Evolutionary conservation across 2,113 vertebrate species (phyloP).

Genomic region (Trematocara nigrifrons): DNA sequence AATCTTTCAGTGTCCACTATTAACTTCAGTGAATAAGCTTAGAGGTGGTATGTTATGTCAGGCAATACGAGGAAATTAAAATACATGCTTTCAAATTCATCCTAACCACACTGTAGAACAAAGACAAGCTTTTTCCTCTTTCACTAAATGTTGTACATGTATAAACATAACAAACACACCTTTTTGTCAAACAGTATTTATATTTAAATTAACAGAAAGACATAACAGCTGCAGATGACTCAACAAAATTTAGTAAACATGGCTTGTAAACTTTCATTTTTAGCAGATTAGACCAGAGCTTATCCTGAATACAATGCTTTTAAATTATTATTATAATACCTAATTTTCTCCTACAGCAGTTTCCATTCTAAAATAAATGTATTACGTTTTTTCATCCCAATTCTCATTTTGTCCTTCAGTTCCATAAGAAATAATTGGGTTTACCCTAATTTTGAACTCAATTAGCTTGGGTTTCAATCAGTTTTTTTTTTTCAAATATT

Average conservation of each 20-base stretch:
- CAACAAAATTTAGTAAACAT: neutral
- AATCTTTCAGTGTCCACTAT: constrained; percentile 23
- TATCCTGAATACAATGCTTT: neutral
- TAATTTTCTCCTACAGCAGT: neutral
- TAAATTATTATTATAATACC: neutral
- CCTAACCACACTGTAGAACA: neutral
- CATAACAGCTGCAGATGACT: neutral
- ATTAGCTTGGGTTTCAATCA: neutral
- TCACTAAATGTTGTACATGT: neutral
- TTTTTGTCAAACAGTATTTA: neutral
- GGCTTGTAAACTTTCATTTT: neutral
- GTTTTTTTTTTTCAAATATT: neutral
- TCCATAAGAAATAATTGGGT: neutral
- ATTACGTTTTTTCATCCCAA: neutral
- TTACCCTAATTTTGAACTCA: neutral
- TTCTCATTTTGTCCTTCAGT: neutral
- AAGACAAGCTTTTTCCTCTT: neutral
- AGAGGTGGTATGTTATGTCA: neutral
- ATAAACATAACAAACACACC: neutral
- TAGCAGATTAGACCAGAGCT: neutral
- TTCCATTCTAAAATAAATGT: neutral
- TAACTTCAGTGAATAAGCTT: constrained; percentile 23
- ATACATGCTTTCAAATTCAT: neutral
- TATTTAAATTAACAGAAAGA: neutral
- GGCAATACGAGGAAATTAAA: constrained; percentile 24